Conservation (phyloP, 30 jellyfish, hydroid and myxozoan genomes). For the Haliclystus octoradiatus region DNA sequence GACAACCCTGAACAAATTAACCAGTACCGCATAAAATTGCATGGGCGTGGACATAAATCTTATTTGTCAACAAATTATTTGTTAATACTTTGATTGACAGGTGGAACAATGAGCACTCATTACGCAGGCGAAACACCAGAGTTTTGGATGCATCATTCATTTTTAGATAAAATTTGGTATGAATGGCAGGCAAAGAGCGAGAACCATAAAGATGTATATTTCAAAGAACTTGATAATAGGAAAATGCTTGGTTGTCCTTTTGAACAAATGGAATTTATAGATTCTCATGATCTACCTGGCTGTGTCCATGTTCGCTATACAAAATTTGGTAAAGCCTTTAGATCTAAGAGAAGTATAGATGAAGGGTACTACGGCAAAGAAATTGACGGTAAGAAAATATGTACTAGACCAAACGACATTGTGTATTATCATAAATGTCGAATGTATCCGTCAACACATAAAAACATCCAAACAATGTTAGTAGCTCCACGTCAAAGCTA, state of each 20-base stretch:
- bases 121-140: slow-evolving; percentile 92
- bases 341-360: slow-evolving; percentile 21
- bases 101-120: slow-evolving; percentile 96
- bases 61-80: no score
- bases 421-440: no score
- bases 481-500: no score
- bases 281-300: slow-evolving; percentile 73
- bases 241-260: slow-evolving; percentile 67
- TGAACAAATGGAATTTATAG: slow-evolving; percentile 38
- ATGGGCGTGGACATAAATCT: neutral
- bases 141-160: slow-evolving; percentile 73
- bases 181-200: slow-evolving; percentile 72
- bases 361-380: slow-evolving; percentile 16
- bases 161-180: slow-evolving; percentile 86
- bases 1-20: neutral
- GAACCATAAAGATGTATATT: slow-evolving; percentile 48
- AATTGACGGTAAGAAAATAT: neutral
- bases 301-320: slow-evolving; percentile 50
- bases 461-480: no score
- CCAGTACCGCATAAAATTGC: neutral
- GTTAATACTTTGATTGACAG: no score
- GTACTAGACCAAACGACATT: no score
- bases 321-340: slow-evolving; percentile 26
- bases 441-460: no score
- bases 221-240: slow-evolving; percentile 12